A percentile compares a stretch with the other conserved stretches of the same genome.
These are phyloP conservation scores for Simalia tracyae DNA, from an alignment of 2,797 vertebrate genomes.

Conservation along the genomic window DNA sequence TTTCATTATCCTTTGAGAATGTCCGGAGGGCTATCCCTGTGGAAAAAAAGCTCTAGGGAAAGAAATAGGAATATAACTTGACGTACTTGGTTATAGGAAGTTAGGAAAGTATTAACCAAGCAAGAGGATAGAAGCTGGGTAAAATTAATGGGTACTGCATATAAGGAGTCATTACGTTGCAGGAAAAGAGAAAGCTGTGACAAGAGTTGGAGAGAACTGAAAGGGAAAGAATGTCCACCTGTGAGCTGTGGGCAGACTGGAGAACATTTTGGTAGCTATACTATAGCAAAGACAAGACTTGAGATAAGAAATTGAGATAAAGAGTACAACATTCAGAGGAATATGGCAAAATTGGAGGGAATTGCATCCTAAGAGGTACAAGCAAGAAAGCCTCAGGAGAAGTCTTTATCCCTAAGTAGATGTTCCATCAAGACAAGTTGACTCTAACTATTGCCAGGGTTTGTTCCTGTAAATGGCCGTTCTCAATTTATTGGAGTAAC, in stretches of 20 bases:
- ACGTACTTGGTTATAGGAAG: neutral
- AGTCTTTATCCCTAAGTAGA: neutral
- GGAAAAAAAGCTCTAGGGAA: too few species aligned
- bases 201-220: neutral
- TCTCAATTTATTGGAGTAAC: neutral
- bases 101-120: neutral
- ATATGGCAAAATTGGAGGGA: neutral
- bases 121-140: neutral
- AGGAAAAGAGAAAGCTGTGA: neutral
- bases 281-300: neutral
- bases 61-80: neutral
- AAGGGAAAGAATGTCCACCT: neutral
- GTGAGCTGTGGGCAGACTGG: neutral
- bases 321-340: neutral
- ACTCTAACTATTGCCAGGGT: neutral
- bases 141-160: neutral
- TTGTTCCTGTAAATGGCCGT: neutral
- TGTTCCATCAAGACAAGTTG: neutral
- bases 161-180: neutral
- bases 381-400: neutral
- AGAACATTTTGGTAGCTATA: neutral
- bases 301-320: neutral
- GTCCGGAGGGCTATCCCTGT: neutral
- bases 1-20: neutral
- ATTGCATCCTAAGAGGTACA: neutral